These are phyloP conservation scores for Enchytraeus crypticus DNA, from an alignment of 2,888 invertebrate species.

Conservation along the genomic window DNA sequence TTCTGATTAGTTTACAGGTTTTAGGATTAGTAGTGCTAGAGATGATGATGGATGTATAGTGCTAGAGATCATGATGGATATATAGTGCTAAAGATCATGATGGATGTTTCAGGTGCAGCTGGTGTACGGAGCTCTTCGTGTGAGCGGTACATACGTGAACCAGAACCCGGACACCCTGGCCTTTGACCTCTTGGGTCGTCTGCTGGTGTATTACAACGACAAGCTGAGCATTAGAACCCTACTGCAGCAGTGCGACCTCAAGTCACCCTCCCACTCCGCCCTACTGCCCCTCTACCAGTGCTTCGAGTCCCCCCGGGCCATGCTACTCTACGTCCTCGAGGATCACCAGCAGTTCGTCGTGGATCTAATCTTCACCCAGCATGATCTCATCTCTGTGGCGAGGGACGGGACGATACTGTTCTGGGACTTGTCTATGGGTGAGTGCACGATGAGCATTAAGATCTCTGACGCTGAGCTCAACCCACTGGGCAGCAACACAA, in stretches of 20 bases:
- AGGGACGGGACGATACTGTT: conserved; percentile 26
- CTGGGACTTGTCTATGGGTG: conserved; percentile 27
- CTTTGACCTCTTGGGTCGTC: conserved; percentile 78
- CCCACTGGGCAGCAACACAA: conserved; percentile 15
- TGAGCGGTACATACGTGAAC: conserved; percentile 27
- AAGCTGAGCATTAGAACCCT: conserved; percentile 70
- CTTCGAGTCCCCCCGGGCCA: conserved; percentile 26
- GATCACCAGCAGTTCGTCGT: conserved; percentile 26
- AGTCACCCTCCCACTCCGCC: conserved; percentile 65
- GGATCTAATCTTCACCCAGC: conserved; percentile 25
- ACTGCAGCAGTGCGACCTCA: conserved; percentile 73
- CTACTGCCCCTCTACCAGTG: conserved; percentile 28
- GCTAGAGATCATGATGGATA: too few species aligned
- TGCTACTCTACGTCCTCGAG: conserved; percentile 27
- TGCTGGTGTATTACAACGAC: conserved; percentile 76
- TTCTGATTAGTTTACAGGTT: too few species aligned
- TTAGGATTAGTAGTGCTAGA: too few species aligned
- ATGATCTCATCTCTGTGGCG: conserved; percentile 26
- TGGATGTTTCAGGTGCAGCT: too few species aligned
- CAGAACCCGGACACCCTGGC: conserved; percentile 55
- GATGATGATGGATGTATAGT: too few species aligned
- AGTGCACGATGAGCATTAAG: conserved; percentile 19
- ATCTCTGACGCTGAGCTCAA: conserved; percentile 12
- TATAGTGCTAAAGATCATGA: too few species aligned
- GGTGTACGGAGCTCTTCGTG: conserved; percentile 22